Conservation (phyloP, 2,888 invertebrate genomes). For the Macrophya alboannulata region DNA sequence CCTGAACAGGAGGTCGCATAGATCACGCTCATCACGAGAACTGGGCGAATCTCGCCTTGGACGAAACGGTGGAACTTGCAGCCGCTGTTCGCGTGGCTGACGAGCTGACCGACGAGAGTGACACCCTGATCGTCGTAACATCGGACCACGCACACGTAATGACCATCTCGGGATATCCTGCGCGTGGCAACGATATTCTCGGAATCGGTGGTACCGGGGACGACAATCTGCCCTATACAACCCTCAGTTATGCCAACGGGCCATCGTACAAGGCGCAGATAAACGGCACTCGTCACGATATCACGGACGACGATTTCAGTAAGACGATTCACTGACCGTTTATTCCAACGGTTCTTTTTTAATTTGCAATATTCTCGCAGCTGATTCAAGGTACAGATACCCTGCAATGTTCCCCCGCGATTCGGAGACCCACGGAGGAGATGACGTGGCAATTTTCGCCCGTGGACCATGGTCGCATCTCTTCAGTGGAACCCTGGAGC, state of each 20-base stretch:
- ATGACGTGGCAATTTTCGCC: constrained; percentile 91
- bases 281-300: constrained; percentile 72
- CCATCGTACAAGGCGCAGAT: constrained; percentile 82
- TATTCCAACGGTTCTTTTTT: not conserved
- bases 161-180: constrained; percentile 89
- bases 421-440: constrained; percentile 89
- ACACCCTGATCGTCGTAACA: constrained; percentile 91
- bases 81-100: constrained; percentile 85
- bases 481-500: constrained; percentile 90
- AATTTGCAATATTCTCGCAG: constrained; percentile 59
- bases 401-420: constrained; percentile 85
- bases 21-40: constrained; percentile 90
- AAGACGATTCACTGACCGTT: constrained; percentile 49
- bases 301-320: constrained; percentile 74
- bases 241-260: constrained; percentile 89
- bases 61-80: constrained; percentile 90
- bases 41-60: constrained; percentile 86
- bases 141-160: constrained; percentile 91
- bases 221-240: constrained; percentile 85
- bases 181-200: constrained; percentile 83
- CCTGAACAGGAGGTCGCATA: constrained; percentile 85
- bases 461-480: constrained; percentile 91
- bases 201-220: constrained; percentile 80
- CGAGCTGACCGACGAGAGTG: constrained; percentile 83
- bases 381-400: constrained; percentile 72